phyloP scores from a whole-genome alignment of 2,888 invertebrate genomes.

The Hanleya hanleyi region DNA sequence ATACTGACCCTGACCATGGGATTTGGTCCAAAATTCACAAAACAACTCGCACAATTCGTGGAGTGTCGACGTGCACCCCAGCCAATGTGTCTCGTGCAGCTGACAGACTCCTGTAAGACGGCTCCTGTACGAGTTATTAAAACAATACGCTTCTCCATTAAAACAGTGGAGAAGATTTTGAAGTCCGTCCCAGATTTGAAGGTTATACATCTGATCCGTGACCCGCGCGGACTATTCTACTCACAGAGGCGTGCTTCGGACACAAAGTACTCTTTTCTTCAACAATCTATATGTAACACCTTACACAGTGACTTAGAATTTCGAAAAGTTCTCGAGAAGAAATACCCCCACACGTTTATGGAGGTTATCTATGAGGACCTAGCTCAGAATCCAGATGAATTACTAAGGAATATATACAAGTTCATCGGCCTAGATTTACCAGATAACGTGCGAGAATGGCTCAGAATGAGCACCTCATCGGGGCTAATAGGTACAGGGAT shows the following conservation, averaged over 20 bases:
- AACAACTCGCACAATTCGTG: conserved; percentile 2
- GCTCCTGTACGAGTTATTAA: conserved; percentile 24
- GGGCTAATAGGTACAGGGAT: neutral
- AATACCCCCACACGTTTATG: neutral
- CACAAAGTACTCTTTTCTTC: neutral
- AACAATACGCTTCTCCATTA: conserved; percentile 32
- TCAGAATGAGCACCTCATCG: neutral
- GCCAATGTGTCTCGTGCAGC: conserved; percentile 12
- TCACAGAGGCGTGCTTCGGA: neutral
- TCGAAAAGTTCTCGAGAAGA: neutral
- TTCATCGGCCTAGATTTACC: neutral
- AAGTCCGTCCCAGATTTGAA: conserved; percentile 28
- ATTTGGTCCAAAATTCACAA: conserved; percentile 4
- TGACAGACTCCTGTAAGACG: conserved; percentile 14
- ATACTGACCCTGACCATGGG: conserved; percentile 5
- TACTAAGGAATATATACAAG: neutral
- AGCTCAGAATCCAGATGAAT: neutral
- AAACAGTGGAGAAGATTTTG: conserved; percentile 19
- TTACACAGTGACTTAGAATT: neutral
- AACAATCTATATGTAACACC: neutral
- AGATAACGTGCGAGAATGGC: neutral
- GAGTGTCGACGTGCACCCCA: neutral
- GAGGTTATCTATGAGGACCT: conserved; percentile 11
- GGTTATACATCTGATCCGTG: conserved; percentile 39
- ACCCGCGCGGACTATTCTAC: conserved; percentile 33